Conservation (phyloP, 2,113 vertebrate genomes). For the Rallus limicola region DNA sequence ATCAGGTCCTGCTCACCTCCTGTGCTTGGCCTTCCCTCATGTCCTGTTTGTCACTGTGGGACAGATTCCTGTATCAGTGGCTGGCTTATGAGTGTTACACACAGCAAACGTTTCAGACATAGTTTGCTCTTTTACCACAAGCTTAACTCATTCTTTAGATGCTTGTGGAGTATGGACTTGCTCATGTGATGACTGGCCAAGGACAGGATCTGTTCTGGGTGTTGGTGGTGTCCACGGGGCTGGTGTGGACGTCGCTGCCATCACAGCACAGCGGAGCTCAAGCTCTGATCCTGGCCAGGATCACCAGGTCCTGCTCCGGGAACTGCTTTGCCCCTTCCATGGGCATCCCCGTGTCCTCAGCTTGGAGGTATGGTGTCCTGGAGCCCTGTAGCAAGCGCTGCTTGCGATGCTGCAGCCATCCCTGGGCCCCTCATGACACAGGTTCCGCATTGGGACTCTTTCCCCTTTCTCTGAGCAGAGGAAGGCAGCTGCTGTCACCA, state of each 20-base stretch:
- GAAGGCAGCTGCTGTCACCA: slow-evolving; percentile 57
- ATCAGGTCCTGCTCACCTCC: not conserved
- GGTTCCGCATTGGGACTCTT: not conserved
- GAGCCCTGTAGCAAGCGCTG: not conserved
- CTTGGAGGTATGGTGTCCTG: not conserved
- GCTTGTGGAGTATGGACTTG: not conserved
- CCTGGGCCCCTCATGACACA: not conserved
- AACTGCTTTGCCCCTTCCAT: rapidly evolving
- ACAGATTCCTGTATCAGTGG: not conserved
- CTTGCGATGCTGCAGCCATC: not conserved
- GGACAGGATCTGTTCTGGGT: not conserved
- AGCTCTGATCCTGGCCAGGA: not conserved
- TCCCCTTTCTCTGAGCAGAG: slow-evolving; percentile 43
- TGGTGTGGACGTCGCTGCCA: rapidly evolving
- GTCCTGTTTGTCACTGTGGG: not conserved
- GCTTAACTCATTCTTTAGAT: not conserved
- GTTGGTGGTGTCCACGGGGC: not conserved
- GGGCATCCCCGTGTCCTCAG: not conserved
- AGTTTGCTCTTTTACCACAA: not conserved
- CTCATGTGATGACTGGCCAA: rapidly evolving
- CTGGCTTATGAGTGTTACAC: not conserved
- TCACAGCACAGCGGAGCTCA: not conserved
- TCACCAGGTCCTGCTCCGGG: not conserved
- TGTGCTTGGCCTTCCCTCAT: not conserved
- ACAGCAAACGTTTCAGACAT: not conserved